Percentiles rank a stretch among this genome's conserved stretches.
These are phyloP conservation scores for Chaetoderma sp. DNA, from an alignment of 2,888 invertebrate species.

Conservation along the genomic window DNA sequence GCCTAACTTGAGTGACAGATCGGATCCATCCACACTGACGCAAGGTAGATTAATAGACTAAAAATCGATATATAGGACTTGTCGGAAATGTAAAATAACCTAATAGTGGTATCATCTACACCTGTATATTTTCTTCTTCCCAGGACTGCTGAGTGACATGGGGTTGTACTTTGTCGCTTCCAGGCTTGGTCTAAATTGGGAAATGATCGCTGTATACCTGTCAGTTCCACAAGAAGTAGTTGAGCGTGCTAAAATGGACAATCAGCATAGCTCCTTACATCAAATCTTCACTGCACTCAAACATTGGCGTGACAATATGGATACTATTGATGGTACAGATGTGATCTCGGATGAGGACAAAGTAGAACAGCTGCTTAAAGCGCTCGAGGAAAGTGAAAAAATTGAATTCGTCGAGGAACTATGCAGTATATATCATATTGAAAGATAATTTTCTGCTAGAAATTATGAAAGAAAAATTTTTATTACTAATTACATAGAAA, in stretches of 20 bases:
- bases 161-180: constrained; percentile 49
- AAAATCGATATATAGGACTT: too few species aligned
- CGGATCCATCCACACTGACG: too few species aligned
- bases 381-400: constrained; percentile 24
- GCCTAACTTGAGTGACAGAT: too few species aligned
- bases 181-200: constrained; percentile 68
- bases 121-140: background rate
- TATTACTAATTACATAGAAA: too few species aligned
- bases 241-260: constrained; percentile 67
- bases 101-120: background rate
- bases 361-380: constrained; percentile 37
- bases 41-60: too few species aligned
- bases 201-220: constrained; percentile 60
- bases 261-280: constrained; percentile 39
- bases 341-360: constrained; percentile 26
- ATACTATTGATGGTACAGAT: constrained; percentile 24
- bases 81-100: constrained; percentile 19
- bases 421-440: too few species aligned
- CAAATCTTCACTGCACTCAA: constrained; percentile 42
- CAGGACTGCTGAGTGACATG: constrained; percentile 50
- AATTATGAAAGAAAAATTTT: too few species aligned
- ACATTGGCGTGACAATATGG: constrained; percentile 29
- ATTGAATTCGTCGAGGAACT: constrained; percentile 31
- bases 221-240: constrained; percentile 67
- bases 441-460: too few species aligned